Conservation (phyloP, 2,888 invertebrate genomes). For the Urechis unicinctus region DNA sequence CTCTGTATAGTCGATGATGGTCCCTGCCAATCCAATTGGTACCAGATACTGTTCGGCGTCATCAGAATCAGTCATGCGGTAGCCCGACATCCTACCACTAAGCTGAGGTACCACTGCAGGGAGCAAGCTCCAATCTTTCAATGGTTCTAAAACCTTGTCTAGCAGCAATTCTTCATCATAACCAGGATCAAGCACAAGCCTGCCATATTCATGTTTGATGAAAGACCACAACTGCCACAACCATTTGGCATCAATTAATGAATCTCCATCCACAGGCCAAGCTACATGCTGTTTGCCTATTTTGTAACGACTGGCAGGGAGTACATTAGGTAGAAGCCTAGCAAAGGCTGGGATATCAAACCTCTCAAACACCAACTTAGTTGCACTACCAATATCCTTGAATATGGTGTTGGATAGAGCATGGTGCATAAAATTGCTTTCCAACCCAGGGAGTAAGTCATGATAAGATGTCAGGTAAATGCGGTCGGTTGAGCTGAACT, state of each 20-base stretch:
- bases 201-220: constrained; percentile 17
- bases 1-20: constrained; percentile 23
- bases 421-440: constrained; percentile 21
- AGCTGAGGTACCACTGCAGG: constrained; percentile 12
- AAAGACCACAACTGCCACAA: constrained; percentile 20
- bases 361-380: constrained; percentile 17
- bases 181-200: constrained; percentile 8
- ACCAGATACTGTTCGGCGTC: constrained; percentile 16
- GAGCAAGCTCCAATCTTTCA: constrained; percentile 22
- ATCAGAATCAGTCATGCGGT: neutral
- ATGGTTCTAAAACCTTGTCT: constrained; percentile 14
- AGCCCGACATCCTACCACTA: neutral
- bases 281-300: constrained; percentile 4
- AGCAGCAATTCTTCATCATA: constrained; percentile 8
- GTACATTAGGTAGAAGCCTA: constrained; percentile 15
- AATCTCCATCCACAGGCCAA: constrained; percentile 6
- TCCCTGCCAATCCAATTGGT: constrained; percentile 18
- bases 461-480: constrained; percentile 19
- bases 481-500: constrained; percentile 16
- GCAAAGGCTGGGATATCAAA: constrained; percentile 22
- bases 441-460: constrained; percentile 20
- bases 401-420: constrained; percentile 16
- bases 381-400: constrained; percentile 15
- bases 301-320: constrained; percentile 6
- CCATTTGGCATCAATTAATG: constrained; percentile 17